A percentile compares a stretch with the other conserved stretches of the same genome.
phyloP scores from a whole-genome alignment of 2,113 vertebrate species.

The Cyprinus carpio region DNA sequence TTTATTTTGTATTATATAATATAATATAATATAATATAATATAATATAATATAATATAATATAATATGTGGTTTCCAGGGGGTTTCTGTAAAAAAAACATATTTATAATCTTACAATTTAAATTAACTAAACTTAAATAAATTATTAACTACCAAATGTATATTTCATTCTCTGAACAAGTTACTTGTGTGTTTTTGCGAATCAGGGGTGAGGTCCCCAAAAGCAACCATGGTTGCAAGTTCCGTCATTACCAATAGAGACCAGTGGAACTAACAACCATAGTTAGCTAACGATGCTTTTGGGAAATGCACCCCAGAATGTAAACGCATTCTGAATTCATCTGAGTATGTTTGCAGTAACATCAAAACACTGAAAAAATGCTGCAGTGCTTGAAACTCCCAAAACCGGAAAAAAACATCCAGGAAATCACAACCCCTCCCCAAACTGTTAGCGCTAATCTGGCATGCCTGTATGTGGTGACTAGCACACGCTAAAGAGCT shows the following conservation, averaged over 20 bases:
- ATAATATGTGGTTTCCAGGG: neutral
- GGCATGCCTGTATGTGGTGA: constrained; percentile 49
- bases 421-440: constrained; percentile 2
- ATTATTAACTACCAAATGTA: neutral
- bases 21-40: neutral
- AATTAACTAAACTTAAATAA: neutral
- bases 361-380: neutral
- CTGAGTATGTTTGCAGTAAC: neutral
- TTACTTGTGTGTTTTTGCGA: too few relatives aligned
- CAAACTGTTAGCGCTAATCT: constrained; percentile 61
- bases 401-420: neutral
- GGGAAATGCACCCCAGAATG: neutral
- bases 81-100: neutral
- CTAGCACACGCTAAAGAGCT: constrained; percentile 62
- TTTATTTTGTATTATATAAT: too few relatives aligned
- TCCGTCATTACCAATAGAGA: too few relatives aligned
- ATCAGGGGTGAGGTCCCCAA: too few relatives aligned
- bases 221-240: too few relatives aligned
- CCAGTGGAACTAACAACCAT: too few relatives aligned
- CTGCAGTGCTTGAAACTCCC: neutral
- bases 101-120: neutral
- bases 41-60: neutral
- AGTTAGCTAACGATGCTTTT: too few relatives aligned
- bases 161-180: neutral
- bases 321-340: neutral